These are phyloP conservation scores for Melanotaenia boesemani DNA, from an alignment of 2,797 vertebrate species.

Conservation along the genomic window DNA sequence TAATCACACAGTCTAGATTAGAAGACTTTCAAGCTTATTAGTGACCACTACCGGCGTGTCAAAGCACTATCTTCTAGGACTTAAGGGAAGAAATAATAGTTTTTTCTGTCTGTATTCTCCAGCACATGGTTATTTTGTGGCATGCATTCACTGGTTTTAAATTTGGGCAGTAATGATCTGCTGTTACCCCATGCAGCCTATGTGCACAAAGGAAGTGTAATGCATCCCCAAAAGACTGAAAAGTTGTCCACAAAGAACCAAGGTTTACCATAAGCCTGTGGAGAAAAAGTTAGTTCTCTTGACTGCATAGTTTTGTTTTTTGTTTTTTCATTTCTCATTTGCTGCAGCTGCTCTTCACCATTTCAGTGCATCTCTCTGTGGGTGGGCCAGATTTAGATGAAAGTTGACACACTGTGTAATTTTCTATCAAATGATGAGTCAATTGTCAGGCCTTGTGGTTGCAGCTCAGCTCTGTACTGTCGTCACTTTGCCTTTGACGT, in stretches of 20 bases:
- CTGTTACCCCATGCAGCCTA: neutral
- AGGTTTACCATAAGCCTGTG: neutral
- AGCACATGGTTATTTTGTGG: neutral
- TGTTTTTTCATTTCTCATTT: constrained; percentile 16
- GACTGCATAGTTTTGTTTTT: constrained; percentile 2
- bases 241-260: neutral
- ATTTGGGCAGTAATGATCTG: neutral
- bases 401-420: constrained; percentile 60
- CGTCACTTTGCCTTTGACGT: constrained; percentile 18
- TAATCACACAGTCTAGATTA: constrained; percentile 49
- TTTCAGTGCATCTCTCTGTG: constrained; percentile 36
- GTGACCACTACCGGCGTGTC: constrained; percentile 52
- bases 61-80: constrained; percentile 1
- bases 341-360: constrained; percentile 48
- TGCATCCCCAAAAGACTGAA: neutral
- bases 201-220: neutral
- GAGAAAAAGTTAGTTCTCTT: neutral
- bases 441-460: constrained; percentile 24
- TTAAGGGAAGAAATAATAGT: neutral
- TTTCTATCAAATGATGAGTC: constrained; percentile 55
- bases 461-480: constrained; percentile 26
- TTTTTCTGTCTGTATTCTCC: neutral
- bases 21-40: constrained; percentile 23
- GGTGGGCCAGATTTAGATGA: constrained; percentile 43
- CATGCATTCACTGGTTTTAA: neutral